phyloP scores from a whole-genome alignment of 2,888 invertebrate genomes.

The Dugesia japonica region DNA sequence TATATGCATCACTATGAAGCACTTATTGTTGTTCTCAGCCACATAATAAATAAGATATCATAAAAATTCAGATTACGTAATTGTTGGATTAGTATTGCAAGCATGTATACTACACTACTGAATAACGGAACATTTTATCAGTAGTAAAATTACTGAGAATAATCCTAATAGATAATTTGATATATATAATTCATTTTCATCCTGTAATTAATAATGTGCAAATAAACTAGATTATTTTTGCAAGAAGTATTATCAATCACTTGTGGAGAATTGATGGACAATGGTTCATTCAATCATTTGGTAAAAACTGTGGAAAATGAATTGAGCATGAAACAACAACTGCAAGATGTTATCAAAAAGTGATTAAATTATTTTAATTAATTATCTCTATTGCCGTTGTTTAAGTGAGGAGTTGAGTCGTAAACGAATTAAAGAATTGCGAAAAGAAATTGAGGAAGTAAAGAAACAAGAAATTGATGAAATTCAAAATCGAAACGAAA shows the following conservation, averaged over 20 bases:
- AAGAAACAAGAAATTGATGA: constrained; percentile 45
- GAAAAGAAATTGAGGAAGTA: constrained; percentile 42
- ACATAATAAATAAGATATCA: no score
- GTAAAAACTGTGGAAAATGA: constrained; percentile 40
- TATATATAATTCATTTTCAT: no score
- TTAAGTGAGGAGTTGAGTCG: constrained; percentile 44
- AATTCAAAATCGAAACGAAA: constrained; percentile 44
- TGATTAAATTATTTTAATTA: constrained; percentile 20
- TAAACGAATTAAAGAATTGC: constrained; percentile 41
- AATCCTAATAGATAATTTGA: no score
- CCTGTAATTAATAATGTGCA: no score
- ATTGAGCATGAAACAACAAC: constrained; percentile 44
- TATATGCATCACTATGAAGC: no score
- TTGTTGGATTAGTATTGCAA: no score
- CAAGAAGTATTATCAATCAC: constrained; percentile 42
- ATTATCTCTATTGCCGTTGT: constrained; percentile 11
- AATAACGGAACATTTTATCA: no score
- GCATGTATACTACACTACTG: no score
- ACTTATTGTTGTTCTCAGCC: no score
- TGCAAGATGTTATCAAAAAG: constrained; percentile 42
- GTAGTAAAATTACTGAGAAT: no score
- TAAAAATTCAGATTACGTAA: no score
- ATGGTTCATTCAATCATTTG: constrained; percentile 41
- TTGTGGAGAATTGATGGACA: constrained; percentile 41
- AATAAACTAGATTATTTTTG: constrained; percentile 40